A percentile compares a stretch with the other conserved stretches of the same genome.
Conservation (phyloP, 2,113 vertebrate species). For the Rhodinocichla rosea region DNA sequence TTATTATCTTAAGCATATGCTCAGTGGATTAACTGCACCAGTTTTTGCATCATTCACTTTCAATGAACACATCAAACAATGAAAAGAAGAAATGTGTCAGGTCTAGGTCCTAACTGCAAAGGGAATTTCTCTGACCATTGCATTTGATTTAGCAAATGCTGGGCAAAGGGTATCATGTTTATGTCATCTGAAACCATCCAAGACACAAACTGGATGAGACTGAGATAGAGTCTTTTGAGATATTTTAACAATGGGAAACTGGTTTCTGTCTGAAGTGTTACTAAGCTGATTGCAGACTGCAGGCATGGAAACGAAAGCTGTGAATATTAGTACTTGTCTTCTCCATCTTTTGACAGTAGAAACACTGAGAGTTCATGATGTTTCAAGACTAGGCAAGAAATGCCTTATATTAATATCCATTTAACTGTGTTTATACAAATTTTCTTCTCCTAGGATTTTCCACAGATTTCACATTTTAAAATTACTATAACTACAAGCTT, state of each 20-base stretch:
- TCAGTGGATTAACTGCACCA: not conserved
- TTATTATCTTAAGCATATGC: not conserved
- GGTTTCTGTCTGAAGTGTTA: not conserved
- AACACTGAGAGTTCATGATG: not conserved
- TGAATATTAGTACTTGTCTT: not conserved
- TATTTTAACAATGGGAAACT: not conserved
- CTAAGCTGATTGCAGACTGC: not conserved
- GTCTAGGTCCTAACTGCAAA: not conserved
- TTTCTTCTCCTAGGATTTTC: not conserved
- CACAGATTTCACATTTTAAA: not conserved
- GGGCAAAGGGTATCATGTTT: not conserved
- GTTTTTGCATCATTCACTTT: not conserved
- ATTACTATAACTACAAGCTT: not conserved
- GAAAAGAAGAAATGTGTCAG: not conserved
- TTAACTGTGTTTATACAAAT: not conserved
- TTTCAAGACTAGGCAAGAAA: not conserved
- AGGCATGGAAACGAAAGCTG: not conserved
- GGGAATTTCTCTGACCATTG: not conserved
- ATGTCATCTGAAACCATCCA: not conserved
- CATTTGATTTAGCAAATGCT: not conserved
- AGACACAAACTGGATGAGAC: not conserved
- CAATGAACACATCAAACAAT: not conserved
- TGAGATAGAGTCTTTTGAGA: not conserved
- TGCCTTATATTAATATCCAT: not conserved
- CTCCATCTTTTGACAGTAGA: not conserved